These are phyloP conservation scores for Papilio xuthus DNA, from an alignment of 1,140 invertebrate species.

Conservation along the genomic window DNA sequence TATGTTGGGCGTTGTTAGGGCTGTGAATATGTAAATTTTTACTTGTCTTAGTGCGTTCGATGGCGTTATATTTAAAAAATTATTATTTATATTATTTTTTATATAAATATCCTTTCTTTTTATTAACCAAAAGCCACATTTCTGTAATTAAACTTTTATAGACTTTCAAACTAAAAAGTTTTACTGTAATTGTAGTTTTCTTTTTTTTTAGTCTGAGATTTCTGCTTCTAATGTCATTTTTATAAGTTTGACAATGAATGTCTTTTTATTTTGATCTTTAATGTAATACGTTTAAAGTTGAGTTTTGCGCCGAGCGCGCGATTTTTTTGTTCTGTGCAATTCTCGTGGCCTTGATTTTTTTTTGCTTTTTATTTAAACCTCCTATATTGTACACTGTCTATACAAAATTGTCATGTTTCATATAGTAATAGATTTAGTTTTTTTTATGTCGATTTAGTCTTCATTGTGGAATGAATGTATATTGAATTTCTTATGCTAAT, in stretches of 20 bases:
- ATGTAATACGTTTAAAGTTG: conserved; percentile 2
- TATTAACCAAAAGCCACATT: neutral
- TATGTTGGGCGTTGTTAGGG: conserved; percentile 54
- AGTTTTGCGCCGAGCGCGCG: neutral
- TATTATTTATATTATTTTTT: conserved; percentile 33
- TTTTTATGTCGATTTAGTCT: neutral
- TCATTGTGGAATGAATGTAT: neutral
- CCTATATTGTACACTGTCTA: conserved; percentile 37
- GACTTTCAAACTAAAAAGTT: neutral
- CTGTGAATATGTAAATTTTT: conserved; percentile 59
- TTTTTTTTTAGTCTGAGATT: neutral
- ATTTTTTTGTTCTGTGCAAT: conserved; percentile 44
- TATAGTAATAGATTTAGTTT: conserved; percentile 22
- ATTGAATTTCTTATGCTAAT: conserved; percentile 32
- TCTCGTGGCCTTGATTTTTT: conserved; percentile 8
- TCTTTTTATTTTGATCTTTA: conserved; percentile 18
- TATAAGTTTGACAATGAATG: neutral
- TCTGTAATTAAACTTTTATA: neutral
- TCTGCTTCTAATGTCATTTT: neutral
- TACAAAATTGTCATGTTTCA: conserved; percentile 21
- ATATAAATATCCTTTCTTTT: neutral
- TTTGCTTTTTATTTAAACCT: conserved; percentile 44
- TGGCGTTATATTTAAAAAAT: conserved; percentile 11
- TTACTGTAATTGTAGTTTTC: neutral
- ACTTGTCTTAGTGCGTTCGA: neutral